Base-by-base conservation (phyloP, 2,888 invertebrate species). In the Apeira syringaria region DNA sequence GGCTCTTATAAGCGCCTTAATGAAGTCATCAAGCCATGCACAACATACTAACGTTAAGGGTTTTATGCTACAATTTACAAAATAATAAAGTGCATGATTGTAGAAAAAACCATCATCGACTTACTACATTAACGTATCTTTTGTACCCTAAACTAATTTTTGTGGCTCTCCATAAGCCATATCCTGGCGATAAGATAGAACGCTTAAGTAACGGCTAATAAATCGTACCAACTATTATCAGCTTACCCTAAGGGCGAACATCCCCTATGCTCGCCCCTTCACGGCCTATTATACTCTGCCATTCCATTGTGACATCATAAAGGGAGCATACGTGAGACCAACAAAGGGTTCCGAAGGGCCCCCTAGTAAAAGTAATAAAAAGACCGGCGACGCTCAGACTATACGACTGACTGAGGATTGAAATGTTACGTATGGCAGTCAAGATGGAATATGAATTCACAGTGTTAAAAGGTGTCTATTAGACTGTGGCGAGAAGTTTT, bases 261-360 rank as follows among this genome's bases (percentile, higher is more conserved):
- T 54, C 42, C 56, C 58, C 58, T 58, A 61, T 62, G 68, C 61
- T 56, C 63, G 57, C 61, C 59, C 58, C 59, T 59, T 52, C 59
- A 52, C 47, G 59, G 57, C 22, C 45, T 49, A 51, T 56, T 56
- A 53, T 53, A 26, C 47, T 35, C 8, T 28, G 35, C 49, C 28
- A 32, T 33, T 34, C 44, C 34, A 55, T 78, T 77, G 76, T 80
- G 64, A 45, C 48, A 47, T 29, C 38, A 50, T 43, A 64, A 74
- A 75, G 74, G 74, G 65, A 57, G 73, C 65, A 61, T 68, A 81
- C 85, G 86, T 86, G 86, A 76, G 68, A 48, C 54, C 45, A 42
- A 86, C 84, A 87, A 86, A 83, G 81, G 86, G 79, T 74, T 74
- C 64, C 57, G 60, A 32, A 31, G 36, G 62, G 67, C 36, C 58